Evolutionary conservation across 2,888 invertebrate genomes (phyloP).

Genomic region (Liodrosophila aerea): DNA sequence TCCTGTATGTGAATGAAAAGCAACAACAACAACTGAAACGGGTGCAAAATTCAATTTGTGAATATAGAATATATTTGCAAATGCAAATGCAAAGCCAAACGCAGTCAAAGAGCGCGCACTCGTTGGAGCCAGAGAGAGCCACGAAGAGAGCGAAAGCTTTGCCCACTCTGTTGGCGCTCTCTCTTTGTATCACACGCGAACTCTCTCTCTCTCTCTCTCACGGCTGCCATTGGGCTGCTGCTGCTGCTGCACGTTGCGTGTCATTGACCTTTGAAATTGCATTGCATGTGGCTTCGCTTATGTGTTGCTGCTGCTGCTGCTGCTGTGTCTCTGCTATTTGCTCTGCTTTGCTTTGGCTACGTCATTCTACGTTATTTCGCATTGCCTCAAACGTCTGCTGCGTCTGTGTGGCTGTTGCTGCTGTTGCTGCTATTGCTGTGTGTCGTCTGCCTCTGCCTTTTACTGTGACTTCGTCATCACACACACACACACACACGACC

Average conservation of each 20-base stretch:
- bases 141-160: constrained; percentile 35
- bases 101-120: constrained; percentile 21
- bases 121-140: constrained; percentile 16
- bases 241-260: constrained; percentile 57
- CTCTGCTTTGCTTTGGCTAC: constrained; percentile 67
- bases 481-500: constrained; percentile 23
- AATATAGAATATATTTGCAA: constrained; percentile 32
- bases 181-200: constrained; percentile 32
- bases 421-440: constrained; percentile 18
- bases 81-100: constrained; percentile 25
- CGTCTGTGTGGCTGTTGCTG: constrained; percentile 34
- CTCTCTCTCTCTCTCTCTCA: constrained; percentile 28
- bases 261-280: constrained; percentile 76
- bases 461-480: constrained; percentile 58
- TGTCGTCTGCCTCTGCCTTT: constrained; percentile 27
- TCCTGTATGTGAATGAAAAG: constrained; percentile 73
- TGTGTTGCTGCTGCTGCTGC: constrained; percentile 55
- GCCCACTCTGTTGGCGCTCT: constrained; percentile 26
- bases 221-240: constrained; percentile 27
- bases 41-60: constrained; percentile 54
- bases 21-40: constrained; percentile 27
- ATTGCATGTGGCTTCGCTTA: constrained; percentile 68
- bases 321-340: constrained; percentile 35
- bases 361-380: constrained; percentile 76
- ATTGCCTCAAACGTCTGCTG: constrained; percentile 51